Evolutionary conservation across 1,140 invertebrate species (phyloP), one percentile per base, ranked within the genome.

Genomic region (Aphaenogaster floridana): DNA sequence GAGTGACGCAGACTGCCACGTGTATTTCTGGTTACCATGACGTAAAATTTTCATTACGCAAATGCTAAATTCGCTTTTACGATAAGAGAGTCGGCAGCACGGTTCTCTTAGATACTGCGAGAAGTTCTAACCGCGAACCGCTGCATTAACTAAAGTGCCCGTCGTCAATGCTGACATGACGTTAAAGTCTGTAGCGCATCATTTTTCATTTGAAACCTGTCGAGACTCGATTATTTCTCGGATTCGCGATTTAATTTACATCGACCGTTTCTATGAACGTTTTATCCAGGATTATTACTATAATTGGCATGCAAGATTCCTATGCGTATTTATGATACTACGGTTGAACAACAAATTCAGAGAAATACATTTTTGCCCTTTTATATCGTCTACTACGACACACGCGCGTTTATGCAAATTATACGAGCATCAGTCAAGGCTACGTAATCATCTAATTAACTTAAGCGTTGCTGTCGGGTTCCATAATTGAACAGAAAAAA

Each of bases 81-180:
- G 39, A 61, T 34, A 45, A 77, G 54, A 59, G 13, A 45, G 7
- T 21, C 17, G n/a, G 1, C 3, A 42, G 17, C n/a, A 39, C n/a
- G 1, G 8, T 61, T 59, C n/a, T 45, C 42, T 21, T 63, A 28
- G 11, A 54, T 45, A 42, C 42, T 59, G 36, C 76, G 85, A 90
- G 85, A 91, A 91, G 79, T 89, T 83, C 74, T 68, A 36, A 92
- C 89, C 92, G 89, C 90, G 88, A 88, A 92, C 88, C 90, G 57
- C 88, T 91, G 87, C 88, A 93, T 93, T 93, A 93, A 88, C 89
- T 88, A 85, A 92, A 93, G 91, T 93, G 92, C 92, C 54, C 52
- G n/a, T 77, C 74, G 80, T 63, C 86, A 83, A 9, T n/a, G 66
- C 68, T 71, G 59, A 86, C 57, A 76, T 77, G 74, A 13, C 15